phyloP scores from a whole-genome alignment of 2,888 invertebrate genomes.

The Spatulosminthurus flaviceps region DNA sequence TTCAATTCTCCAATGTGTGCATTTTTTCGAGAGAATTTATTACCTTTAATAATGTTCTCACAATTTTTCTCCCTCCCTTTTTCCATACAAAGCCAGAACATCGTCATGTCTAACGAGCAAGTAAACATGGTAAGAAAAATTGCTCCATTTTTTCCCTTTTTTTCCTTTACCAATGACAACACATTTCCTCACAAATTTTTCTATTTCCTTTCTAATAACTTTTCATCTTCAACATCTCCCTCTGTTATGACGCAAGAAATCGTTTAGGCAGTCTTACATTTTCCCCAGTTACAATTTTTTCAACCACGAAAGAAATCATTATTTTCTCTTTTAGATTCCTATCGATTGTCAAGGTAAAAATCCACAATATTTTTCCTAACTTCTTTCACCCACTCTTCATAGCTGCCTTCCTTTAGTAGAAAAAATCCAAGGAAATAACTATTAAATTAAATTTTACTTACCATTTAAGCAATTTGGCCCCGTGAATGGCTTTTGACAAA shows the following conservation, averaged over 20 bases:
- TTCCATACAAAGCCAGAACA: not conserved
- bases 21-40: not conserved
- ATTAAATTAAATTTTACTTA: constrained; percentile 67
- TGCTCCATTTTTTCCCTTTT: not conserved
- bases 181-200: constrained; percentile 9
- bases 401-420: no score
- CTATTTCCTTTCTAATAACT: not conserved
- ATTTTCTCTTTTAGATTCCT: no score
- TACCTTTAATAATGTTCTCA: not conserved
- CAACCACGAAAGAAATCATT: no score
- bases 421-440: not conserved
- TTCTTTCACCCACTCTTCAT: no score
- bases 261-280: no score
- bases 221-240: no score
- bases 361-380: no score
- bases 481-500: constrained; percentile 92
- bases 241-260: no score
- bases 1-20: not conserved
- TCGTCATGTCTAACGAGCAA: no score
- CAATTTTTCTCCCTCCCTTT: not conserved
- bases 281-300: no score
- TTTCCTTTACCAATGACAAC: not conserved
- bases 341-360: no score
- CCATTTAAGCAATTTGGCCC: constrained; percentile 96
- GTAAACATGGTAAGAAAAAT: not conserved